A percentile compares a stretch with the other conserved stretches of the same genome.
phyloP scores from a whole-genome alignment of 64 coral and sea anemone genomes.

The Astreopora myriophthalma region DNA sequence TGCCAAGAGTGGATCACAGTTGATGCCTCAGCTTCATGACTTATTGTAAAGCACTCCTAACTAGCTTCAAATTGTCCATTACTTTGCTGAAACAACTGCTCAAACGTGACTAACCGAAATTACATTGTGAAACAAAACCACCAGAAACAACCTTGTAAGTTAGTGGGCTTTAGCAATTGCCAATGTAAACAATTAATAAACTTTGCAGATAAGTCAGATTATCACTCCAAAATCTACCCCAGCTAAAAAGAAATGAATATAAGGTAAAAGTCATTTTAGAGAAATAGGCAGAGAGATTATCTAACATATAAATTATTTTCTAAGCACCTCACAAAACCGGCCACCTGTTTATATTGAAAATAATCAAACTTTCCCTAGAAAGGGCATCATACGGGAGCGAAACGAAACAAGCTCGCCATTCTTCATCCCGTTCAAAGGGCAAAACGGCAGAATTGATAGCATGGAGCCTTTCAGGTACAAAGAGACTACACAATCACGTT shows the following conservation, averaged over 20 bases:
- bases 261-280: not conserved
- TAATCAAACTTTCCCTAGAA: not conserved
- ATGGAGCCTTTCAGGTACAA: not conserved
- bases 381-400: not conserved
- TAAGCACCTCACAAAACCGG: not conserved
- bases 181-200: not conserved
- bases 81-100: too few species aligned
- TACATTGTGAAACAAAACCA: not conserved
- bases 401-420: not conserved
- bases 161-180: not conserved
- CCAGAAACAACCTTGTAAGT: not conserved
- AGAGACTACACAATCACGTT: not conserved
- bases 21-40: too few species aligned
- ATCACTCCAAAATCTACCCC: not conserved
- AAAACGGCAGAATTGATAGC: not conserved
- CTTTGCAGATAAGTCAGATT: not conserved
- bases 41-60: too few species aligned
- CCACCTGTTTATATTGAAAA: conserved; percentile 30
- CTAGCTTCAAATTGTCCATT: too few species aligned
- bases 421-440: not conserved
- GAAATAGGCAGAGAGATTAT: not conserved
- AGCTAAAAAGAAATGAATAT: not conserved
- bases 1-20: too few species aligned
- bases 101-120: too few species aligned
- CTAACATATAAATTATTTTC: not conserved